These are phyloP conservation scores for Osmoderma eremita DNA, from an alignment of 2,888 invertebrate species.

Conservation along the genomic window DNA sequence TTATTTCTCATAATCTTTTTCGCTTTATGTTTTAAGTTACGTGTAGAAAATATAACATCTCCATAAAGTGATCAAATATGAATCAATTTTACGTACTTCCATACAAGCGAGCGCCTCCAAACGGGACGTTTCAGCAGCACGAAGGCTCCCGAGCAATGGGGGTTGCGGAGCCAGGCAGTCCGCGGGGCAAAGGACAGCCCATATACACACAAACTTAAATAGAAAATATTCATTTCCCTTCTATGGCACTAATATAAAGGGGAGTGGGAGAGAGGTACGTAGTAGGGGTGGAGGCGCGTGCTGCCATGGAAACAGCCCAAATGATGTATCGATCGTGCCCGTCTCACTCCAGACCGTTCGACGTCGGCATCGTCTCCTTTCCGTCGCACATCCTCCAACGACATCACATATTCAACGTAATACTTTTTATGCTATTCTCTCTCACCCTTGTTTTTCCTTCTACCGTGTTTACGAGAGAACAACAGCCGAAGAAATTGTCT, in stretches of 20 bases:
- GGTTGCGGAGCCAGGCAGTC: conserved; percentile 2
- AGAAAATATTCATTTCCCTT: conserved; percentile 63
- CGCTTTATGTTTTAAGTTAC: no score
- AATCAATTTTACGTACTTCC: conserved; percentile 2
- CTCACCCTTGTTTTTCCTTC: conserved; percentile 59
- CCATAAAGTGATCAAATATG: conserved; percentile 10
- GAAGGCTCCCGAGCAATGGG: conserved; percentile 7
- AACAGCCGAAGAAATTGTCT: conserved; percentile 35
- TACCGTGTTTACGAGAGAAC: conserved; percentile 51
- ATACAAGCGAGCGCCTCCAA: not conserved
- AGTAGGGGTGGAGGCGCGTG: conserved; percentile 63
- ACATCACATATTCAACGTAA: conserved; percentile 66
- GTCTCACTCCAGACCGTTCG: conserved; percentile 59
- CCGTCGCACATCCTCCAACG: conserved; percentile 57
- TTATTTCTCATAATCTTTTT: no score
- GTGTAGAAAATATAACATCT: not conserved
- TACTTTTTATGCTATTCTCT: conserved; percentile 61
- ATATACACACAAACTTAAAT: conserved; percentile 59
- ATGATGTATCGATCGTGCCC: conserved; percentile 66
- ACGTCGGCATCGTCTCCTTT: conserved; percentile 54
- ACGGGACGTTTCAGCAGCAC: conserved; percentile 16
- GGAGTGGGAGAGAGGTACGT: conserved; percentile 53
- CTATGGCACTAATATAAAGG: conserved; percentile 62
- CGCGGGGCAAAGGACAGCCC: conserved; percentile 27
- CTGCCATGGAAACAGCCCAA: conserved; percentile 67